A percentile compares a stretch with the other conserved stretches of the same genome.
phyloP scores from a whole-genome alignment of 1,140 invertebrate genomes.

The Drosophila parabipectinata region DNA sequence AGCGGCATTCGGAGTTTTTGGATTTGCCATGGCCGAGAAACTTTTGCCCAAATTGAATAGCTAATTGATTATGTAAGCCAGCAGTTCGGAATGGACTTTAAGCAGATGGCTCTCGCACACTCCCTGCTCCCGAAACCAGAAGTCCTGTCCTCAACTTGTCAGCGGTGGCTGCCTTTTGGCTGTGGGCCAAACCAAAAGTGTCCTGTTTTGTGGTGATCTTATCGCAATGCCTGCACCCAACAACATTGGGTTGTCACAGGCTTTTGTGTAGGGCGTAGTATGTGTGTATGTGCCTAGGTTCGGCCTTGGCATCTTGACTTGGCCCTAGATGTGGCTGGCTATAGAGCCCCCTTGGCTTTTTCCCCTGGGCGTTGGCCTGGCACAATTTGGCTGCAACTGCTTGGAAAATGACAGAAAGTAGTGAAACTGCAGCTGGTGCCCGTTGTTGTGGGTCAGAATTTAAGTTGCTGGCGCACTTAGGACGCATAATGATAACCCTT shows the following conservation, averaged over 20 bases:
- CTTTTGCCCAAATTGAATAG: constrained; percentile 65
- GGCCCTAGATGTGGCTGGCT: constrained; percentile 24
- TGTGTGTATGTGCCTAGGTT: background rate
- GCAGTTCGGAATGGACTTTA: constrained; percentile 54
- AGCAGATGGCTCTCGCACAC: constrained; percentile 43
- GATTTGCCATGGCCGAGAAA: constrained; percentile 23
- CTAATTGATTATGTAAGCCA: constrained; percentile 66
- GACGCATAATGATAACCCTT: constrained; percentile 75
- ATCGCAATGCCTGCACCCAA: constrained; percentile 63
- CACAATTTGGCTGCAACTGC: constrained; percentile 73
- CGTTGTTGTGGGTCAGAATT: constrained; percentile 56
- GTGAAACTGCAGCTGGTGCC: constrained; percentile 49
- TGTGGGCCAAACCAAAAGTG: constrained; percentile 57
- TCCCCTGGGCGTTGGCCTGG: constrained; percentile 43
- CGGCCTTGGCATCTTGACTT: constrained; percentile 65
- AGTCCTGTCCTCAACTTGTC: constrained; percentile 45
- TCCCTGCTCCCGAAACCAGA: constrained; percentile 6
- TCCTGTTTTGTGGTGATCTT: constrained; percentile 74
- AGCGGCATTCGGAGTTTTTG: constrained; percentile 22
- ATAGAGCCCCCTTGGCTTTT: constrained; percentile 23
- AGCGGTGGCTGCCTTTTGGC: constrained; percentile 52
- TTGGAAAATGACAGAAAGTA: constrained; percentile 63
- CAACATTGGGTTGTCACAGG: constrained; percentile 69
- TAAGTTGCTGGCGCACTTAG: constrained; percentile 50
- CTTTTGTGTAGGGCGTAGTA: constrained; percentile 26